These are phyloP conservation scores for Phalacrocorax brasilianus DNA, from an alignment of 2,113 vertebrate genomes.

Conservation along the genomic window DNA sequence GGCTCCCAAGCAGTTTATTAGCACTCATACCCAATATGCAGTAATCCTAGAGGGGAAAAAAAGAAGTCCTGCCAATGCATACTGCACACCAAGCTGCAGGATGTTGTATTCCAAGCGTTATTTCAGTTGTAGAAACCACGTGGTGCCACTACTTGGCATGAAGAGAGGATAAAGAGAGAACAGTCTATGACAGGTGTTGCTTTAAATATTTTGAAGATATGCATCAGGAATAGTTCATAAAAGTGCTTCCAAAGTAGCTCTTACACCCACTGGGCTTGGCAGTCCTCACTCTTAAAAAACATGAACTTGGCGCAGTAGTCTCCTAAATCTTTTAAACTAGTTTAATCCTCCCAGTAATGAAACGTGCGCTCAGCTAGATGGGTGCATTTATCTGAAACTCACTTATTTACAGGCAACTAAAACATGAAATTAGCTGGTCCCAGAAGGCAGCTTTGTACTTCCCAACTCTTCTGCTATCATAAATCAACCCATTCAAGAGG, in stretches of 20 bases:
- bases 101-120: slow-evolving; percentile 12
- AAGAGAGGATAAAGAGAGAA: slow-evolving; percentile 20
- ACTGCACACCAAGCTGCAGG: background rate
- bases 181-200: background rate
- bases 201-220: slow-evolving; percentile 52
- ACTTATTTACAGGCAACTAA: slow-evolving; percentile 65
- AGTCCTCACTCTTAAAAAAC: slow-evolving; percentile 6
- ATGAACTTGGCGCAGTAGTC: background rate
- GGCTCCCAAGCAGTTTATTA: slow-evolving; percentile 38
- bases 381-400: slow-evolving; percentile 56
- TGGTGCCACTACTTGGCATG: background rate
- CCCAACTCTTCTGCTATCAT: slow-evolving; percentile 30
- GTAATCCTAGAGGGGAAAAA: background rate
- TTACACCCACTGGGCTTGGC: slow-evolving; percentile 15
- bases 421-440: slow-evolving; percentile 63
- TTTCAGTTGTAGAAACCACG: background rate
- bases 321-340: slow-evolving; percentile 59
- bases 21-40: background rate
- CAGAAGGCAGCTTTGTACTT: slow-evolving; percentile 38
- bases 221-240: slow-evolving; percentile 49
- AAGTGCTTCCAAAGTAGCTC: slow-evolving; percentile 55
- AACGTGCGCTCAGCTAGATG: slow-evolving; percentile 24
- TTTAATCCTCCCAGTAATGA: slow-evolving; percentile 56
- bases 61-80: background rate
- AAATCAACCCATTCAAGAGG: slow-evolving; percentile 61